Evolutionary conservation across 2,888 invertebrate species (phyloP).

Genomic region (Amblyjoppa fuscipennis): DNA sequence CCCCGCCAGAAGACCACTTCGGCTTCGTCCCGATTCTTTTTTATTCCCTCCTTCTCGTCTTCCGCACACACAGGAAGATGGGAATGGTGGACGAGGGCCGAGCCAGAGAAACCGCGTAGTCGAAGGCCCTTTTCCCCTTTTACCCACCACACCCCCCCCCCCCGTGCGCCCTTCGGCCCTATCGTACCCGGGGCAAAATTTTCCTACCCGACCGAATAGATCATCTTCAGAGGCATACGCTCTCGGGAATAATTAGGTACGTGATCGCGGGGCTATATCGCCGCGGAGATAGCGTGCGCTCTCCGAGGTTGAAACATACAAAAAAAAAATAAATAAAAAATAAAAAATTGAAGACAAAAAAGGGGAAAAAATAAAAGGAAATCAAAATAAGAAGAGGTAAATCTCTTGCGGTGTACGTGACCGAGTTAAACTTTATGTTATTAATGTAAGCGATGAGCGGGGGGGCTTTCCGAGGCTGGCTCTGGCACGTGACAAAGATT

Average conservation of each 20-base stretch:
- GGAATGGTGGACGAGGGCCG: constrained; percentile 14
- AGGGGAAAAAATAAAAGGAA: background rate
- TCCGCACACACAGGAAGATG: constrained; percentile 13
- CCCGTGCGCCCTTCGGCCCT: background rate
- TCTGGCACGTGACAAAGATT: constrained; percentile 61
- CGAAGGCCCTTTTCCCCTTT: constrained; percentile 56
- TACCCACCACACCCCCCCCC: background rate
- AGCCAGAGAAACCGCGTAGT: constrained; percentile 36
- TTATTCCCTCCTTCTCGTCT: constrained; percentile 63
- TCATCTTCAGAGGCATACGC: constrained; percentile 81
- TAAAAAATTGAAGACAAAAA: constrained; percentile 5
- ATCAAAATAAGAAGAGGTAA: constrained; percentile 38
- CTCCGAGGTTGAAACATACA: constrained; percentile 1
- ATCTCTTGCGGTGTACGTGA: constrained; percentile 60
- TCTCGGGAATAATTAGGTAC: constrained; percentile 83
- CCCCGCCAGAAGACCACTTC: constrained; percentile 54
- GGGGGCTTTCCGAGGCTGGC: constrained; percentile 37
- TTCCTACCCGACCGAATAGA: constrained; percentile 80
- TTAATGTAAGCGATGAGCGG: constrained; percentile 63
- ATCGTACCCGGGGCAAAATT: constrained; percentile 71
- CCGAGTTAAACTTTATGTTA: constrained; percentile 63
- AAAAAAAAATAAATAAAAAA: constrained; percentile 10
- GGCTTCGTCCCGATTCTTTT: constrained; percentile 61
- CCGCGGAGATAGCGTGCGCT: constrained; percentile 61
- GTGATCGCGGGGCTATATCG: constrained; percentile 74